Evolutionary conservation across 2,797 vertebrate genomes (phyloP), one percentile per base, ranked within the genome.

Genomic region (Peromyscus nudipes): DNA sequence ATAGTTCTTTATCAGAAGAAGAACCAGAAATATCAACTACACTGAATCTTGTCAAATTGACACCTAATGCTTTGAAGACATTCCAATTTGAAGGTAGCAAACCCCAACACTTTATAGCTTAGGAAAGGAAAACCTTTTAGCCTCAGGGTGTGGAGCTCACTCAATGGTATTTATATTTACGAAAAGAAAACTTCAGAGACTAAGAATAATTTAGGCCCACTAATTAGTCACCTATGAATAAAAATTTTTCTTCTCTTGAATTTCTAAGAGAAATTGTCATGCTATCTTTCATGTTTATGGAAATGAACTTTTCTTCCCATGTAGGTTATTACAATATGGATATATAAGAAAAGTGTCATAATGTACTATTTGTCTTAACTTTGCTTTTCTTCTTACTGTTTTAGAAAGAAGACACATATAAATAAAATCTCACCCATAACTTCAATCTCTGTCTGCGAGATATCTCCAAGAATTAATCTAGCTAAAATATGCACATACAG

Each of bases 311-410:
- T 91, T 8, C 43, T 11, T 75, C 4, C 6, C 23, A 40, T 46
- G 9, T 11, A 0, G 91, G 4, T 65, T 77, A 81, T 87, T 94
- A 81, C 10, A 90, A 87, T 17, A 77, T 6, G 23, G 6, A 31
- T 31, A 29, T 4, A 88, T 12, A 46, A 67, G 11, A 25, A 76
- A 92, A 89, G 76, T 93, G 73, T 11, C 8, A 80, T 46, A 80
- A 92, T 14, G 0, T n/a, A 40, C 21, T 65, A 88, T 57, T 82
- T 92, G 49, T 82, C 11, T 80, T 11, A 79, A 29, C 11, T 90
- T 95, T 92, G 11, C 43, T 93, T 31, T 60, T 9, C 5, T 94
- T 80, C 79, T 91, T 57, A 85, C 77, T 82, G 88, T 96, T 49
- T 13, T 25, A 86, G 34, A 90, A 95, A 84, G 29, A 92, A 81